A percentile compares a stretch with the other conserved stretches of the same genome.
These are phyloP conservation scores for Plestiodon gilberti DNA, from an alignment of 2,113 vertebrate species.

Conservation along the genomic window DNA sequence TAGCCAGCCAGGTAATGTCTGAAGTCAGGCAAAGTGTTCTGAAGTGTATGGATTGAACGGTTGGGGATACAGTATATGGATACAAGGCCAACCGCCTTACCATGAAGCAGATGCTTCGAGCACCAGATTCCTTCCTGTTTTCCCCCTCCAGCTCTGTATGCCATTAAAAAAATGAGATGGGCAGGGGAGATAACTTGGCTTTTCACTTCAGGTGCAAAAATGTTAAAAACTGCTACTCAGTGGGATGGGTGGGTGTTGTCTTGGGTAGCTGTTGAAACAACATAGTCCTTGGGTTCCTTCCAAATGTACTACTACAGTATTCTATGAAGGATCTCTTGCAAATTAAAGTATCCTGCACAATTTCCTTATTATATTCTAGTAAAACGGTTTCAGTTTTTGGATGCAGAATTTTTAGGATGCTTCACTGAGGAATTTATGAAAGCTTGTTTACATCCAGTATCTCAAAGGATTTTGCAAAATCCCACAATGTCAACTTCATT, in stretches of 20 bases:
- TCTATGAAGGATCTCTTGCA: no score
- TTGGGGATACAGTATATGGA: background rate
- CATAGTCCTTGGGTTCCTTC: background rate
- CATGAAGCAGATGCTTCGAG: background rate
- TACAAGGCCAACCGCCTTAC: no score
- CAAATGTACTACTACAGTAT: no score
- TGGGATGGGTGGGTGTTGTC: background rate
- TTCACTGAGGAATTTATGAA: no score
- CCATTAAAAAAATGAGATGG: background rate
- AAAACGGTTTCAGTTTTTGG: no score
- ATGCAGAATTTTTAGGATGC: no score
- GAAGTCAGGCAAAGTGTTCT: no score
- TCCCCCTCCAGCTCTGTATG: background rate
- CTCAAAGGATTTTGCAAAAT: background rate
- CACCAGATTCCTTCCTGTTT: background rate
- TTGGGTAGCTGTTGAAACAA: background rate
- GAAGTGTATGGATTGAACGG: no score
- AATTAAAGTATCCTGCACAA: no score
- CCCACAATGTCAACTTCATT: background rate
- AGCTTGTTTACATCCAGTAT: no score
- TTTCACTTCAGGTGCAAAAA: background rate
- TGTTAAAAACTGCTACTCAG: background rate
- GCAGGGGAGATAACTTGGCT: background rate
- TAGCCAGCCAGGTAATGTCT: no score
- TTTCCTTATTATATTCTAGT: no score